Evolutionary conservation across 2,888 invertebrate genomes (phyloP), one percentile per base, ranked within the genome.

Genomic region (Lycaena phlaeas): DNA sequence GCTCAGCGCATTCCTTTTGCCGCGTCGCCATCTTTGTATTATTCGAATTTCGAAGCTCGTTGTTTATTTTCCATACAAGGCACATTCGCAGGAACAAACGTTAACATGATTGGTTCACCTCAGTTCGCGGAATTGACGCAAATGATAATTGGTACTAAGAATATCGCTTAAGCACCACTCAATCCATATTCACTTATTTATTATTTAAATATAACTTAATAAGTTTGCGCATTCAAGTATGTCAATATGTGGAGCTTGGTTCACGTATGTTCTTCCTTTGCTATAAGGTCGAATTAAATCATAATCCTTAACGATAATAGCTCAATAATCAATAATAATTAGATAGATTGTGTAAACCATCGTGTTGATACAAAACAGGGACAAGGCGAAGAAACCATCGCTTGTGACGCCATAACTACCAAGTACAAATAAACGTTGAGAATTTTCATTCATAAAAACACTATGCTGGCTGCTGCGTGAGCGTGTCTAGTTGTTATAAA

Each of bases 381-480:
- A 71, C 74, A 75, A 74, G 74, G 73, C 59, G 45, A 71, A 43
- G 42, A 44, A 41, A 37, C 50, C 42, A 48, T 36, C 43, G 41
- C 41, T 43, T 42, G 18, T 40, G 39, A 27, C 41, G 41, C 28
- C 34, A 34, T 29, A 41, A 17, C 12, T 30, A n/a, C 30, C 5
- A n/a, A 14, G 34, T 12, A 7, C 34, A 22, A 31, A 11, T 15
- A 15, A 30, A 30, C 30, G 30, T 15, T 5, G 14, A 14, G 14
- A 9, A n/a, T 27, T 10, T 27, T n/a, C n/a, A n/a, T n/a, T 15
- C 15, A 15, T 30, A 15, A 6, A 3, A 18, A 18, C 6, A 18
- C 18, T 18, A 18, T 18, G 3, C 6, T 18, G n/a, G n/a, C n/a
- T n/a, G n/a, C 6, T 18, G n/a, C n/a, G n/a, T n/a, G n/a, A n/a